Conservation (phyloP, 2,797 vertebrate species). For the Pangasius larnaudii region DNA sequence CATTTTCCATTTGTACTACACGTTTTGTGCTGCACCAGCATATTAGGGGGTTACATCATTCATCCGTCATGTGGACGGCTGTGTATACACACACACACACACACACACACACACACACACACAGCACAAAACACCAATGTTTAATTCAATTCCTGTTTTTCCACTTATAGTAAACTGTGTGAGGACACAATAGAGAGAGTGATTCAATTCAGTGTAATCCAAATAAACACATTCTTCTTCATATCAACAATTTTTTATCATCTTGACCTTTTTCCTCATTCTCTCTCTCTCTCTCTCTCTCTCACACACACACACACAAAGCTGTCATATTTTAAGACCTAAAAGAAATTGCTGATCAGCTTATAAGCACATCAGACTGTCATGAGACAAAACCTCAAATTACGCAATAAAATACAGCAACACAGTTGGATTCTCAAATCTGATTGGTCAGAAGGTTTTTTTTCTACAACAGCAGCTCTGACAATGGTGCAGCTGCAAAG, state of each 20-base stretch:
- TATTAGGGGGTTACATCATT: not conserved
- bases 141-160: conserved; percentile 12
- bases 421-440: not conserved
- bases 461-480: not conserved
- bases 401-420: not conserved
- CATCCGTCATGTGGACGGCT: not conserved
- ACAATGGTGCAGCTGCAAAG: not conserved
- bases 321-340: conserved; percentile 9
- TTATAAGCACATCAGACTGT: conserved; percentile 16
- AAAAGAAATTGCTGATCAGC: conserved; percentile 23
- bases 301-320: conserved; percentile 18
- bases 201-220: conserved; percentile 3
- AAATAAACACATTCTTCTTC: conserved; percentile 22
- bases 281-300: not conserved
- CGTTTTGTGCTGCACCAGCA: not conserved
- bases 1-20: not conserved
- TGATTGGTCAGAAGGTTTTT: not conserved
- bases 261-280: conserved; percentile 1
- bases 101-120: conserved; percentile 20
- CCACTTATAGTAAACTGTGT: conserved; percentile 3
- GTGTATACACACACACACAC: conserved; percentile 1
- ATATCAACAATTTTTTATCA: conserved; percentile 22
- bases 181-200: not conserved
- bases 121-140: not conserved
- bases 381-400: not conserved